These are phyloP conservation scores for Microcaecilia unicolor DNA, from an alignment of 2,797 vertebrate species.

Conservation along the genomic window DNA sequence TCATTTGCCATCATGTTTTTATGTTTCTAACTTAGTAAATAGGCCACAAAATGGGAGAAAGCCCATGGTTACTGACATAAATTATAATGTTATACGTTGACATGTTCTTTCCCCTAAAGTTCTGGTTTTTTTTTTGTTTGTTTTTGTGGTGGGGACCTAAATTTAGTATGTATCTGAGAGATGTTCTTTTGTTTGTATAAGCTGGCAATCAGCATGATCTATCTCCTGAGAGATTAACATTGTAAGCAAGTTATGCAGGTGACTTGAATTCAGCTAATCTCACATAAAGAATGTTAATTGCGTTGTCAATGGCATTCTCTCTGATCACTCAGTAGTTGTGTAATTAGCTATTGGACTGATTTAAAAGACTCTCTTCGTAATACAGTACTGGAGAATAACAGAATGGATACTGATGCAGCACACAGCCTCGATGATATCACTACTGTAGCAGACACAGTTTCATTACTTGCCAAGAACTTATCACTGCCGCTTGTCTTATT, in stretches of 20 bases:
- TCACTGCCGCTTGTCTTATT: too few species aligned
- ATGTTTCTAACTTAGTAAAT: too few species aligned
- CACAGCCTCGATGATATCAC: too few species aligned
- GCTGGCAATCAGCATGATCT: slow-evolving; percentile 8
- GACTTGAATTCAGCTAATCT: slow-evolving; percentile 58
- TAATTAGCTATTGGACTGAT: slow-evolving; percentile 44
- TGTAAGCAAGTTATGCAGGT: slow-evolving; percentile 51
- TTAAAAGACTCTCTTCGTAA: slow-evolving; percentile 33
- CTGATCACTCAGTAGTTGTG: slow-evolving; percentile 36
- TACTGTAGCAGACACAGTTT: too few species aligned
- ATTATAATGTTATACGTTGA: too few species aligned
- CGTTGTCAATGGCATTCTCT: slow-evolving; percentile 44
- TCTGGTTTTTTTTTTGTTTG: too few species aligned
- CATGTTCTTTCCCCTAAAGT: slow-evolving; percentile 11
- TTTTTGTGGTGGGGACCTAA: slow-evolving; percentile 27
- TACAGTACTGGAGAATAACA: too few species aligned
- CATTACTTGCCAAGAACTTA: too few species aligned
- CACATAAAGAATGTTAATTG: slow-evolving; percentile 54
- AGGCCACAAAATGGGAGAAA: too few species aligned
- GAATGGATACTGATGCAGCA: too few species aligned
- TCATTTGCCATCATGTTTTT: too few species aligned
- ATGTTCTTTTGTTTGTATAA: slow-evolving; percentile 25
- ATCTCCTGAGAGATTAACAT: slow-evolving; percentile 48
- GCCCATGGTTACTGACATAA: too few species aligned
- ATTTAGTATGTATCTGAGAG: slow-evolving; percentile 29